A percentile compares a stretch with the other conserved stretches of the same genome.
These are phyloP conservation scores for Mastigias papua DNA, from an alignment of 30 jellyfish, hydroid and myxozoan genomes.

Conservation along the genomic window DNA sequence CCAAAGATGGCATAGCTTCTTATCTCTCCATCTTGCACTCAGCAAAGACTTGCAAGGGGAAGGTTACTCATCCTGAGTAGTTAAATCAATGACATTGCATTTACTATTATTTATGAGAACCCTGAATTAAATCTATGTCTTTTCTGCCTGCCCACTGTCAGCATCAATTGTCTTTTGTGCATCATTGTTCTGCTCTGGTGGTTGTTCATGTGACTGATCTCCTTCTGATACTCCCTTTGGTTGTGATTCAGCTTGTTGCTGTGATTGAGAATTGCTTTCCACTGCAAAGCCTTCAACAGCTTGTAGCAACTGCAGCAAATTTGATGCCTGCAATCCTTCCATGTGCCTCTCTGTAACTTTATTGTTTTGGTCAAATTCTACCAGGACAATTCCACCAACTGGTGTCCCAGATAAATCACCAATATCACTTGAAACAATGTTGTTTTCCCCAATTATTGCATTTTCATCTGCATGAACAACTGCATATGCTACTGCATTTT, in stretches of 20 bases:
- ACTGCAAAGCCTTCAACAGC: constrained; percentile 74
- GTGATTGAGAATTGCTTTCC: constrained; percentile 15
- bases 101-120: too few species aligned
- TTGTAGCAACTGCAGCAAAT: constrained; percentile 59
- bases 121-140: background rate
- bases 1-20: too few species aligned
- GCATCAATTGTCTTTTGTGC: background rate
- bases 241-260: background rate
- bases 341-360: constrained; percentile 68
- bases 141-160: background rate
- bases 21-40: too few species aligned
- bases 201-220: constrained; percentile 1
- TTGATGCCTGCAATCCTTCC: constrained; percentile 77
- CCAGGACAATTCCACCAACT: constrained; percentile 70
- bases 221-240: background rate
- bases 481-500: constrained; percentile 50
- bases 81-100: too few species aligned
- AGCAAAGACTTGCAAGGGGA: too few species aligned
- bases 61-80: too few species aligned
- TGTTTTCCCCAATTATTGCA: constrained; percentile 31
- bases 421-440: constrained; percentile 44
- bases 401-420: constrained; percentile 40
- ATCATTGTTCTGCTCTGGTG: background rate
- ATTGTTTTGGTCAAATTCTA: constrained; percentile 65
- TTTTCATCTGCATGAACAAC: constrained; percentile 65